A percentile compares a stretch with the other conserved stretches of the same genome.
Evolutionary conservation across 2,113 vertebrate genomes (phyloP).

Genomic region (Psettodes erumei): DNA sequence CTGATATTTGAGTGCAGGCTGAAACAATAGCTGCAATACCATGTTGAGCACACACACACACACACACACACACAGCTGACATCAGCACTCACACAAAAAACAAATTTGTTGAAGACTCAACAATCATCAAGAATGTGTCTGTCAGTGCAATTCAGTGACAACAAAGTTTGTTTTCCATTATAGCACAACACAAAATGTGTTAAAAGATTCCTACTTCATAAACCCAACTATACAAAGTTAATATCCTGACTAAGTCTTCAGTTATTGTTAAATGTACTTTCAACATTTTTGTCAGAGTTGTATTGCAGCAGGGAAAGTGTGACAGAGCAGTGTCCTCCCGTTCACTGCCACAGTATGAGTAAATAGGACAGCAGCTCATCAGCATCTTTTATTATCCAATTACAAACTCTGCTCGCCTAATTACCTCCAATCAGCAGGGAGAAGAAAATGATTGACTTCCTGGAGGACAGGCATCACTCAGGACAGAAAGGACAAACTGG

Average conservation of each 20-base stretch:
- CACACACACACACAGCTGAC: no score
- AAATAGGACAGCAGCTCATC: conserved; percentile 78
- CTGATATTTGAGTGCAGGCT: not conserved
- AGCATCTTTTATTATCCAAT: conserved; percentile 81
- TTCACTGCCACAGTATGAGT: conserved; percentile 55
- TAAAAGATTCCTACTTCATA: not conserved
- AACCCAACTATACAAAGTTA: not conserved
- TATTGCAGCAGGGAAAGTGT: not conserved
- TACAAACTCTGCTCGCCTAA: conserved; percentile 76
- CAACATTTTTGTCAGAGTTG: conserved; percentile 3
- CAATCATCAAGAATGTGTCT: not conserved
- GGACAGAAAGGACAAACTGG: conserved; percentile 65
- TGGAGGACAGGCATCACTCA: conserved; percentile 61
- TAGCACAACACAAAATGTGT: not conserved
- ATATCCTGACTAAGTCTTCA: not conserved
- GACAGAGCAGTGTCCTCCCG: conserved; percentile 32
- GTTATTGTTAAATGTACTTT: conserved; percentile 7
- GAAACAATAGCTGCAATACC: not conserved
- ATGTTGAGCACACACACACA: no score
- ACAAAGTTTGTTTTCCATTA: not conserved
- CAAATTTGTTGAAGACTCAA: not conserved
- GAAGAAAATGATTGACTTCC: conserved; percentile 75
- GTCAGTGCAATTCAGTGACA: not conserved
- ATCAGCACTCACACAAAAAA: no score
- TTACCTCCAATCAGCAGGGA: conserved; percentile 79